Percentiles rank a stretch among this genome's conserved stretches.
phyloP scores from a whole-genome alignment of 2,113 vertebrate genomes.

The Aspiorhynchus laticeps region DNA sequence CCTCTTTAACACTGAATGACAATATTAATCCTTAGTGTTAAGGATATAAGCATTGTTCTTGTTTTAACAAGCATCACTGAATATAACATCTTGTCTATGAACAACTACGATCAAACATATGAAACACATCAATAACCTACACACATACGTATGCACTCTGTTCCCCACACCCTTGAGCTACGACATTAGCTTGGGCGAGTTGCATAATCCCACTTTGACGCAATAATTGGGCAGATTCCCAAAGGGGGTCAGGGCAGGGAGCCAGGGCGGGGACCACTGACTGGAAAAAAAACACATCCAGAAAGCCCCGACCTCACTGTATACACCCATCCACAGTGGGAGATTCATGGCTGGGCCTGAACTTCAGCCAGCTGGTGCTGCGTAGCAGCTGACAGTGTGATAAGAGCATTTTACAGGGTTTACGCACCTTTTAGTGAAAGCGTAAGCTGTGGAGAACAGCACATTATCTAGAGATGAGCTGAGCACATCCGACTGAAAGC shows the following conservation, averaged over 20 bases:
- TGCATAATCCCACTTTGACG: slow-evolving; percentile 50
- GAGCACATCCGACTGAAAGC: slow-evolving; percentile 24
- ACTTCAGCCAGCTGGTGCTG: slow-evolving; percentile 23
- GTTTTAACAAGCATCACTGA: background rate
- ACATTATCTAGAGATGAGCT: slow-evolving; percentile 15
- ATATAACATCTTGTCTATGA: background rate
- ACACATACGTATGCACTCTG: background rate
- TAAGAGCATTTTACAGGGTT: background rate
- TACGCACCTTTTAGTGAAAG: background rate
- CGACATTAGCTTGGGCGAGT: background rate
- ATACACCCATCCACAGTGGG: slow-evolving; percentile 39
- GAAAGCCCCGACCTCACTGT: background rate
- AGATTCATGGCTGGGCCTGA: slow-evolving; percentile 30
- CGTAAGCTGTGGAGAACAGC: background rate
- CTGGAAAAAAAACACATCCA: slow-evolving; percentile 3
- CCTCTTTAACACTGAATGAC: too few relatives aligned
- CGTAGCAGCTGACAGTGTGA: slow-evolving; percentile 28
- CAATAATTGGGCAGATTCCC: slow-evolving; percentile 39
- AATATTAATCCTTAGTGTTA: too few relatives aligned
- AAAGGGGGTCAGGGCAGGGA: slow-evolving; percentile 29
- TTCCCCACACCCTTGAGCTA: slow-evolving; percentile 22
- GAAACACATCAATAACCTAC: slow-evolving; percentile 5
- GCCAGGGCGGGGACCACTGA: slow-evolving; percentile 51
- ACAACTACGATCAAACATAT: slow-evolving; percentile 3
- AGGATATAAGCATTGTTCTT: too few relatives aligned